Evolutionary conservation across 2,888 invertebrate genomes (phyloP).

Genomic region (Mythimna ferrago): DNA sequence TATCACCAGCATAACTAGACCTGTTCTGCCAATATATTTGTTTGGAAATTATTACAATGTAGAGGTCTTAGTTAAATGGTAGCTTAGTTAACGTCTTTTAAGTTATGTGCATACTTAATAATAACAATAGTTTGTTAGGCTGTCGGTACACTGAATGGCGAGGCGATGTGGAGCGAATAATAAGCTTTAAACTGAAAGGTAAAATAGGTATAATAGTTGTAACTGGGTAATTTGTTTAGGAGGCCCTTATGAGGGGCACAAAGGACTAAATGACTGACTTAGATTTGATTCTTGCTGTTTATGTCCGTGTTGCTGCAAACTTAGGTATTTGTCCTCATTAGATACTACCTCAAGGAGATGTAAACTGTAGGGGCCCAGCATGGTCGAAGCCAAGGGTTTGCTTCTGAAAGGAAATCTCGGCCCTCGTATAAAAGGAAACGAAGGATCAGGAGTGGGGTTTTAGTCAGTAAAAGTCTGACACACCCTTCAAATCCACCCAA

Average conservation of each 20-base stretch:
- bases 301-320: not conserved
- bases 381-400: no score
- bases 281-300: not conserved
- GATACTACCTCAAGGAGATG: no score
- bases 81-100: conserved; percentile 38
- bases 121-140: conserved; percentile 52
- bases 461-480: no score
- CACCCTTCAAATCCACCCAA: no score
- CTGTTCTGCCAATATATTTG: conserved; percentile 29
- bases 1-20: conserved; percentile 39
- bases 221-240: conserved; percentile 26
- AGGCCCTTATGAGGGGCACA: conserved; percentile 19
- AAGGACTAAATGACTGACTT: not conserved
- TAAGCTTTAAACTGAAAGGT: conserved; percentile 37
- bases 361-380: no score
- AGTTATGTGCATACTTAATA: conserved; percentile 66
- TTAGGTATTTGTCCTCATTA: no score
- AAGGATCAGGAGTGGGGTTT: no score
- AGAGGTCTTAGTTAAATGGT: conserved; percentile 57
- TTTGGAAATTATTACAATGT: conserved; percentile 40
- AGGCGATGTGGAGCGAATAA: conserved; percentile 50
- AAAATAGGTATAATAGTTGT: conserved; percentile 1
- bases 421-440: no score
- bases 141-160: conserved; percentile 46
- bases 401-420: no score